A percentile compares a stretch with the other conserved stretches of the same genome.
Evolutionary conservation across 2,888 invertebrate species (phyloP).

Genomic region (Pilophorus perplexus): DNA sequence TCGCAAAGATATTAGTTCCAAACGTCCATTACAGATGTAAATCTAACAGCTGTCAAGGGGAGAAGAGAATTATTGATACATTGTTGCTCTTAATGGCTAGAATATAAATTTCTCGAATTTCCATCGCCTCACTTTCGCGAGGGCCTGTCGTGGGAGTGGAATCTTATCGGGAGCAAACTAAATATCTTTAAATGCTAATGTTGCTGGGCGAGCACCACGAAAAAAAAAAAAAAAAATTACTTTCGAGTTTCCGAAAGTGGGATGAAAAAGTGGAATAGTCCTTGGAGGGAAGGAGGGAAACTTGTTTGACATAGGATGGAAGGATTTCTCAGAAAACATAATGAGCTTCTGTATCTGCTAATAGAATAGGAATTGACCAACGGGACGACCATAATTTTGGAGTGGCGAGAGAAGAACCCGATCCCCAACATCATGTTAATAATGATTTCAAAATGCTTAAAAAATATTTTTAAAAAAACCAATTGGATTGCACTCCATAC

Average conservation of each 20-base stretch:
- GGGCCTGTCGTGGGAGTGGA: constrained; percentile 11
- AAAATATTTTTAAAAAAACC: no score
- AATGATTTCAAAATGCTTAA: no score
- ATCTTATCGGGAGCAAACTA: constrained; percentile 18
- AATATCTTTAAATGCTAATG: constrained; percentile 20
- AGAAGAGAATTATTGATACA: constrained; percentile 16
- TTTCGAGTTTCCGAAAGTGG: neutral
- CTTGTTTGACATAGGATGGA: neutral
- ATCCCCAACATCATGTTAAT: no score
- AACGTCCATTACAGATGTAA: constrained; percentile 8
- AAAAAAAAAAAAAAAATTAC: constrained; percentile 8
- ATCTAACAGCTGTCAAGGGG: constrained; percentile 5
- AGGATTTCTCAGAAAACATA: no score
- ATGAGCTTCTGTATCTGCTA: no score
- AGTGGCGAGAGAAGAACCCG: no score
- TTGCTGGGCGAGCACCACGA: neutral
- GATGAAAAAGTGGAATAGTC: neutral
- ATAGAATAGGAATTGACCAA: no score
- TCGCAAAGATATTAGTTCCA: constrained; percentile 2
- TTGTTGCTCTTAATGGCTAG: constrained; percentile 20
- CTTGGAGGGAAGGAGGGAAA: neutral
- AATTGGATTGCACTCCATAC: no score
- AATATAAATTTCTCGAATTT: constrained; percentile 16
- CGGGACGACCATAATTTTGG: no score
- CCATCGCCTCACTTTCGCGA: constrained; percentile 14